These are phyloP conservation scores for Pachypsylla venusta DNA, from an alignment of 1,140 invertebrate genomes.

Conservation along the genomic window DNA sequence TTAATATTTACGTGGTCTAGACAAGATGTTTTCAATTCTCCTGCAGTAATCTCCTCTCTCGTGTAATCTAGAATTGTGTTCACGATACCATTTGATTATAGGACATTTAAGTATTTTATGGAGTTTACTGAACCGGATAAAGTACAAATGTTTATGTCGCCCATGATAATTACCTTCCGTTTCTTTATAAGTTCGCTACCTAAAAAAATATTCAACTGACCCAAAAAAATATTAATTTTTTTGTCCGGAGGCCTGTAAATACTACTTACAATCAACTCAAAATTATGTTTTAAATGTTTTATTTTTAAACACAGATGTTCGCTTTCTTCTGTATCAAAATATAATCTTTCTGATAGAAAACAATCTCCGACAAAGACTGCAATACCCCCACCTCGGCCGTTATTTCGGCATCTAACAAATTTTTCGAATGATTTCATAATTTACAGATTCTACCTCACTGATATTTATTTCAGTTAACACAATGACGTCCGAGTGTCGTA, in stretches of 20 bases:
- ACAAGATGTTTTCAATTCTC: neutral
- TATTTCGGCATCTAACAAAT: neutral
- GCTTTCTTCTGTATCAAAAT: neutral
- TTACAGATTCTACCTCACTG: neutral
- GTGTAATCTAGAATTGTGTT: neutral
- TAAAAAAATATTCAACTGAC: neutral
- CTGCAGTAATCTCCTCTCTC: neutral
- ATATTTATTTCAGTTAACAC: neutral
- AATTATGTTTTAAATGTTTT: neutral
- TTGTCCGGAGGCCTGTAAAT: neutral
- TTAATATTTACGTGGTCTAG: neutral
- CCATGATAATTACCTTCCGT: neutral
- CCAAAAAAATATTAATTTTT: neutral
- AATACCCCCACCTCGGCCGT: neutral
- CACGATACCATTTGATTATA: neutral
- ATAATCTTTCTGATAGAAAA: neutral
- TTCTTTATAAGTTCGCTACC: neutral
- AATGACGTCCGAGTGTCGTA: neutral
- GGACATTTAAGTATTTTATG: neutral
- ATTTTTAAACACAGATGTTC: neutral
- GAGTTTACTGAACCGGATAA: neutral
- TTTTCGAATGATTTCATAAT: neutral
- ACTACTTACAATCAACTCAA: neutral
- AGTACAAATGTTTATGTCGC: neutral
- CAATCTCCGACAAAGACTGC: neutral